Conservation (phyloP, 2,797 vertebrate species). For the Mormyrus proboscirostris region DNA sequence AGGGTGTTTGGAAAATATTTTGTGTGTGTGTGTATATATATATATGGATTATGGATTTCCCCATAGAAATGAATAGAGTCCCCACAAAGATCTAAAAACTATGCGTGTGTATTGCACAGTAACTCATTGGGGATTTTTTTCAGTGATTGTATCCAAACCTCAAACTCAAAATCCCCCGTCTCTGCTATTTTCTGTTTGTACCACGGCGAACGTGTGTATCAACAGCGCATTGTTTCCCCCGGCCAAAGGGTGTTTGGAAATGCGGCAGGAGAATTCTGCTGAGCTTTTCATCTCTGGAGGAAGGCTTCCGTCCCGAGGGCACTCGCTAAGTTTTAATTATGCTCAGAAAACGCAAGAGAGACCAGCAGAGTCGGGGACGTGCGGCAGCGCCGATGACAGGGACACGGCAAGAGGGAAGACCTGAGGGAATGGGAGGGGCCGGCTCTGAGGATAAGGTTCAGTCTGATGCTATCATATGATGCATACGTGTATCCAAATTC, state of each 20-base stretch:
- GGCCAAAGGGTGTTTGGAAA: background rate
- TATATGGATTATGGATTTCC: background rate
- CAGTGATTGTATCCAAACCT: conserved; percentile 59
- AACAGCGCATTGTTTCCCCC: background rate
- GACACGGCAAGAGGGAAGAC: background rate
- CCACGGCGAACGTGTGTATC: background rate
- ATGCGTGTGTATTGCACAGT: conserved; percentile 36
- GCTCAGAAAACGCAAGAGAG: background rate
- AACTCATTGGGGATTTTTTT: conserved; percentile 64
- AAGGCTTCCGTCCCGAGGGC: background rate
- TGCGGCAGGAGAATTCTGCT: background rate
- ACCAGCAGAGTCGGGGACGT: background rate
- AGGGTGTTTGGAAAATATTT: background rate
- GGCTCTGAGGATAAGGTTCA: background rate
- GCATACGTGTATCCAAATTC: background rate
- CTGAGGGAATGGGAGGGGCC: background rate
- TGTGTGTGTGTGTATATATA: background rate
- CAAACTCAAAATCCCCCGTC: conserved; percentile 50
- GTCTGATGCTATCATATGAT: background rate
- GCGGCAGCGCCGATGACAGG: background rate
- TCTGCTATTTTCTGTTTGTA: conserved; percentile 21
- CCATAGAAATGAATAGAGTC: background rate
- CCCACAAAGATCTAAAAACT: background rate
- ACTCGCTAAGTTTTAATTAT: background rate
- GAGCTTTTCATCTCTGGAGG: background rate